Evolutionary conservation across 2,797 vertebrate genomes (phyloP).

Genomic region (Rhinella marina): DNA sequence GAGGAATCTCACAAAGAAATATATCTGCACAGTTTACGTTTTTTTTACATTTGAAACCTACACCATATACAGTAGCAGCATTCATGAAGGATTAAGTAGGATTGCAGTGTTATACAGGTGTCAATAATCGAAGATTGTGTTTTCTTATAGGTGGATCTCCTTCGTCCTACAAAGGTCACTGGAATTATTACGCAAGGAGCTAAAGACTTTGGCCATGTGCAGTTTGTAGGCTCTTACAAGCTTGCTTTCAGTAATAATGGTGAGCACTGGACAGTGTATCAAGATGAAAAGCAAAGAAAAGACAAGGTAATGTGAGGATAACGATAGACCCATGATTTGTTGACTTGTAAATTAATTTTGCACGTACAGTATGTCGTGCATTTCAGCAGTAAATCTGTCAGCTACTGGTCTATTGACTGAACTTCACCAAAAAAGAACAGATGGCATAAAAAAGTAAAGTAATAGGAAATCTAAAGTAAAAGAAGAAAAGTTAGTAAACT

Average conservation of each 20-base stretch:
- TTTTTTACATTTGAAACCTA: no score
- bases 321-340: constrained; percentile 7
- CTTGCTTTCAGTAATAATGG: constrained; percentile 94
- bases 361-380: neutral
- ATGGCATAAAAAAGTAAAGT: neutral
- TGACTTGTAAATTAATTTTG: constrained; percentile 43
- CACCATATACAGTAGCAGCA: no score
- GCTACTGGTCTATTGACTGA: constrained; percentile 10
- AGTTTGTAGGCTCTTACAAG: constrained; percentile 98
- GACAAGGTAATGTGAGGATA: constrained; percentile 85
- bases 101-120: neutral
- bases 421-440: constrained; percentile 26
- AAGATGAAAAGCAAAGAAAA: constrained; percentile 95
- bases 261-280: constrained; percentile 90
- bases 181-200: constrained; percentile 98
- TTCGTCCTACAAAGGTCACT: constrained; percentile 92
- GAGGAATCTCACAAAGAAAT: no score
- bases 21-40: no score
- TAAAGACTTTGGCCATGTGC: constrained; percentile 97
- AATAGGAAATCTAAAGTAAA: neutral
- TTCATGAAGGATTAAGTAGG: no score
- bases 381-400: constrained; percentile 40
- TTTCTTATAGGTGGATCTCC: constrained; percentile 85
- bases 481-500: neutral
- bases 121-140: constrained; percentile 13